Evolutionary conservation across 2,888 invertebrate species (phyloP).

Genomic region (Ophioninae sp.): DNA sequence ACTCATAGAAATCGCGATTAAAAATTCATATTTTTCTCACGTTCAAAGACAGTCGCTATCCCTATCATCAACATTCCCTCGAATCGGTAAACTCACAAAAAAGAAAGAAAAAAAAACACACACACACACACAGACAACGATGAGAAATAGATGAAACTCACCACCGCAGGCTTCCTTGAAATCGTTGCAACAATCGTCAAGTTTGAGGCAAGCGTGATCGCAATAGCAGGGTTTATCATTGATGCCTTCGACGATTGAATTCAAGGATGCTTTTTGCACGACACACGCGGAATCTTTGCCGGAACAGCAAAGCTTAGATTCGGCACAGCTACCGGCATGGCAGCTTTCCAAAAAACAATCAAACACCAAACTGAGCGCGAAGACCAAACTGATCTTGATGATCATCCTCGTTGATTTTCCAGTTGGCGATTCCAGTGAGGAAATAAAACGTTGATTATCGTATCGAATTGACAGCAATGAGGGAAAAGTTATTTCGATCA

Average conservation of each 20-base stretch:
- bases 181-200: constrained; percentile 94
- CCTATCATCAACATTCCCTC: neutral
- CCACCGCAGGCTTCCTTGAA: constrained; percentile 93
- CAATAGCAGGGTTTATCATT: constrained; percentile 95
- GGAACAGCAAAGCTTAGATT: constrained; percentile 91
- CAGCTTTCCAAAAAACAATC: constrained; percentile 46
- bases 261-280: constrained; percentile 91
- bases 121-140: no score
- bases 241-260: constrained; percentile 91
- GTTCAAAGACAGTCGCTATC: no score
- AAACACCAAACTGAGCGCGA: constrained; percentile 41
- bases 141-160: constrained; percentile 83
- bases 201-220: constrained; percentile 94
- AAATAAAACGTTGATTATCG: no score
- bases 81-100: neutral
- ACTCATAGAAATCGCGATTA: no score
- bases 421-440: no score
- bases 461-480: no score
- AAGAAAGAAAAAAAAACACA: neutral
- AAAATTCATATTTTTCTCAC: no score
- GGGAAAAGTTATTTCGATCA: no score
- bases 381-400: constrained; percentile 12
- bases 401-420: constrained; percentile 40
- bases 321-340: constrained; percentile 88
- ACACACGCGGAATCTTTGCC: constrained; percentile 93